Evolutionary conservation across 2,113 vertebrate species (phyloP).

Genomic region (Neolamprologus kungweensis): DNA sequence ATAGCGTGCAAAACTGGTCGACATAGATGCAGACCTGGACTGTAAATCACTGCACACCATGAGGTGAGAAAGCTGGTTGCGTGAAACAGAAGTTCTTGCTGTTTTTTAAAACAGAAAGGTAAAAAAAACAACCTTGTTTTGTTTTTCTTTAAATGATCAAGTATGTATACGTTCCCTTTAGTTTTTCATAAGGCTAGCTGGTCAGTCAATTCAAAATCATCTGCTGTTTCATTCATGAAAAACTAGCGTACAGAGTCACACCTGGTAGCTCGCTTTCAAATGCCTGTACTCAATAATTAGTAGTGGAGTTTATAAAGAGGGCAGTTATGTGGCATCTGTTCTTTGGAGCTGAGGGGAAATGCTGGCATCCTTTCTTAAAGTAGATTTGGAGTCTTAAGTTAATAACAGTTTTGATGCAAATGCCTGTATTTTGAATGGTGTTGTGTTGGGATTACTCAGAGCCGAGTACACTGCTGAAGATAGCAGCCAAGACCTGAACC

Average conservation of each 20-base stretch:
- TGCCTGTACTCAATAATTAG: neutral
- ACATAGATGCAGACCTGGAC: neutral
- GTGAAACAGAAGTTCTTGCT: neutral
- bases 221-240: neutral
- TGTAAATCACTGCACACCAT: slow-evolving; percentile 3
- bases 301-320: neutral
- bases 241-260: neutral
- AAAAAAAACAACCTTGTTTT: accelerated
- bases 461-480: neutral
- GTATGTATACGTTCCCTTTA: neutral
- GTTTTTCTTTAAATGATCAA: neutral
- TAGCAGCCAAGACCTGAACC: neutral
- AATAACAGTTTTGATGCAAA: neutral
- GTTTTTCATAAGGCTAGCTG: neutral
- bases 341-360: neutral
- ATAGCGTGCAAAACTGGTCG: neutral
- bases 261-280: neutral
- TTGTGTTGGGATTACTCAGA: neutral
- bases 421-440: neutral
- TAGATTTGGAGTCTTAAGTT: neutral
- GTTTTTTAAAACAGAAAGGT: neutral
- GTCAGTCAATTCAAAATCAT: neutral
- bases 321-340: neutral
- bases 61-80: neutral
- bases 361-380: neutral